A percentile compares a stretch with the other conserved stretches of the same genome.
phyloP scores from a whole-genome alignment of 2,797 vertebrate genomes.

The Cyprinella venusta region DNA sequence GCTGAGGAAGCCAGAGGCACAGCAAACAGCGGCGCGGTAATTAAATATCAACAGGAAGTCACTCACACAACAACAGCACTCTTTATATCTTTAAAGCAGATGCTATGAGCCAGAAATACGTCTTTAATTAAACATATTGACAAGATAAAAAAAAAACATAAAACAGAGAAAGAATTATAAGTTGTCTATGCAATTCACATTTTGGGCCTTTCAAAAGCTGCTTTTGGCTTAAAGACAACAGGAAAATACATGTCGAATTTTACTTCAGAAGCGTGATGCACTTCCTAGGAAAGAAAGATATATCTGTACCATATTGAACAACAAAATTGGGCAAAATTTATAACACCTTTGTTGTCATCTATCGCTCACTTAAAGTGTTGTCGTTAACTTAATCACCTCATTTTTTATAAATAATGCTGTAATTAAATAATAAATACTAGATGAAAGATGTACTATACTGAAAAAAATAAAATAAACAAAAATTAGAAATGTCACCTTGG shows the following conservation, averaged over 20 bases:
- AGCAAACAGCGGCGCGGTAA: constrained; percentile 68
- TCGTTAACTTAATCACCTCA: background rate
- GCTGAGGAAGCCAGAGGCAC: constrained; percentile 58
- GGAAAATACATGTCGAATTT: background rate
- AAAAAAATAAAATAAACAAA: background rate
- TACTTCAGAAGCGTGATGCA: background rate
- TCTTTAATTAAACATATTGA: constrained; percentile 40
- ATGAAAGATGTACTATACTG: background rate
- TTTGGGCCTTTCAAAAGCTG: background rate
- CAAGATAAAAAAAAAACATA: constrained; percentile 10
- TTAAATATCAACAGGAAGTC: constrained; percentile 69
- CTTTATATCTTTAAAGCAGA: constrained; percentile 63
- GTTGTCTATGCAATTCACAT: background rate
- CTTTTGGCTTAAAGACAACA: background rate
- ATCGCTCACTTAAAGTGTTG: background rate
- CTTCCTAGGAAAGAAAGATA: background rate
- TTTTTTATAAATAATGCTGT: background rate
- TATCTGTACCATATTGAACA: background rate
- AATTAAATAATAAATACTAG: background rate
- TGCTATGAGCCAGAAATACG: constrained; percentile 62
- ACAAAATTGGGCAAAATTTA: background rate
- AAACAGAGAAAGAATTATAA: background rate
- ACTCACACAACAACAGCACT: constrained; percentile 67
- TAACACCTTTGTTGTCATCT: background rate
- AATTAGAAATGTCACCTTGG: background rate